Conservation (phyloP, 2,113 vertebrate genomes). For the Phasianus colchicus region DNA sequence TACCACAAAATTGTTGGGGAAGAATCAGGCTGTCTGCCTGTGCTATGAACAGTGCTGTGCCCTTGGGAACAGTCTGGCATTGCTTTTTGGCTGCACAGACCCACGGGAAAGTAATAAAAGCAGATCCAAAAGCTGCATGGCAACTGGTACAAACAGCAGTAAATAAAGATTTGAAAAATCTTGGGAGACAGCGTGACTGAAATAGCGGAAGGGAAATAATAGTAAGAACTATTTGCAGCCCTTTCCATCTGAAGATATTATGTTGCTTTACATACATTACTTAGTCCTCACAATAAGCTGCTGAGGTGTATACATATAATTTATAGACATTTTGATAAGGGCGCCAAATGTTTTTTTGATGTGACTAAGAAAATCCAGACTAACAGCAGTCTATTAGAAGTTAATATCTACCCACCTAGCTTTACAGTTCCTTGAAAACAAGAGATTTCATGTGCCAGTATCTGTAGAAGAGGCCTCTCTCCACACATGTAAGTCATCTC, state of each 20-base stretch:
- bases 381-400: not conserved
- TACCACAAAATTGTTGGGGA: not conserved
- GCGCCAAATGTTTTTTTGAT: not conserved
- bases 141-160: slow-evolving; percentile 31
- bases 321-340: not conserved
- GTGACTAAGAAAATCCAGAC: not conserved
- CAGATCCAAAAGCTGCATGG: not conserved
- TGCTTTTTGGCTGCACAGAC: not conserved
- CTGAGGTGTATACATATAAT: not conserved
- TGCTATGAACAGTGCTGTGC: not conserved
- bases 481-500: not conserved
- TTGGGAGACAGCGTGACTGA: not conserved
- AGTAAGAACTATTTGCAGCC: not conserved
- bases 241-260: not conserved
- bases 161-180: not conserved
- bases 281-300: not conserved
- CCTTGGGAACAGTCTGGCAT: not conserved
- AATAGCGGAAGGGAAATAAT: not conserved
- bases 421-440: not conserved
- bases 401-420: not conserved
- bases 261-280: not conserved
- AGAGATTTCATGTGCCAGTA: not conserved
- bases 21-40: not conserved
- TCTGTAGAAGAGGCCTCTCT: not conserved
- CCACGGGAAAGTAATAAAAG: not conserved